Conservation (phyloP, 2,113 vertebrate species). For the Grus americana region DNA sequence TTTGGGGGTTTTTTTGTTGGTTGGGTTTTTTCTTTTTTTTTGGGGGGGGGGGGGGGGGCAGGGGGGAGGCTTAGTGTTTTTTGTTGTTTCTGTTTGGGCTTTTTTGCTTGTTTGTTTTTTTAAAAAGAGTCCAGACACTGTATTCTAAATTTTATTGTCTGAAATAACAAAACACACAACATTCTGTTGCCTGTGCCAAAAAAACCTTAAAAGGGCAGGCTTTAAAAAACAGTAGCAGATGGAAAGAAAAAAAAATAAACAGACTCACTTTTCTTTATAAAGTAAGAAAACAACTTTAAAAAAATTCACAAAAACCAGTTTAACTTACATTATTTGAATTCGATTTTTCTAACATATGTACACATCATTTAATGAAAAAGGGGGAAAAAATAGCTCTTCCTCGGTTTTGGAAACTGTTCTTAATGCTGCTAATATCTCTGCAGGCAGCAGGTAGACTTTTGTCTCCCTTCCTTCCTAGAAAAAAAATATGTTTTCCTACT, state of each 20-base stretch:
- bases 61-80: neutral
- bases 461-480: neutral
- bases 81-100: no score
- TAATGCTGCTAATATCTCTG: neutral
- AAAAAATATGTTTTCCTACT: neutral
- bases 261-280: neutral
- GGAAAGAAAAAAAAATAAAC: neutral
- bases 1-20: neutral
- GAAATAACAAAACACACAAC: neutral
- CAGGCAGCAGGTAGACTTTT: neutral
- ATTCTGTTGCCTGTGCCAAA: neutral
- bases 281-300: neutral
- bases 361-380: neutral
- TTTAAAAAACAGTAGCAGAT: neutral
- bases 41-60: no score
- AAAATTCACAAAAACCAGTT: neutral
- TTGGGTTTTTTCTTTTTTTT: neutral
- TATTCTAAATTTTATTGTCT: neutral
- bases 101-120: neutral
- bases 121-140: neutral
- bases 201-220: neutral
- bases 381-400: neutral
- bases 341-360: neutral
- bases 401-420: neutral
- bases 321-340: neutral